phyloP scores from a whole-genome alignment of 2,797 vertebrate genomes.

The Jordanella pulchra region DNA sequence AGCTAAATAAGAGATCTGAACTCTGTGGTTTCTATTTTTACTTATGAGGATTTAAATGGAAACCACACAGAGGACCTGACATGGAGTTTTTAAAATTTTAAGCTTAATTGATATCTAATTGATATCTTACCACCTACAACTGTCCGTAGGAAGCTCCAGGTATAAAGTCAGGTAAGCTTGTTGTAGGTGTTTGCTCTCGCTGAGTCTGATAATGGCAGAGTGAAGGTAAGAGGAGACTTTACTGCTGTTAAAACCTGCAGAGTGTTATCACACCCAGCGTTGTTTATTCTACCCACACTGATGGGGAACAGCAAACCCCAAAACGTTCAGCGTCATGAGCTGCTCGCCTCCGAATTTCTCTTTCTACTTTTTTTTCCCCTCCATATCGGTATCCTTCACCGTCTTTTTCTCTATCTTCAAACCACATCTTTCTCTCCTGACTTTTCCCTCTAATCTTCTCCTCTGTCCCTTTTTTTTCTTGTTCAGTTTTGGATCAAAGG shows the following conservation, averaged over 20 bases:
- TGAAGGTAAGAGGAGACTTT: constrained; percentile 46
- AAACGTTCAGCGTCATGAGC: constrained; percentile 31
- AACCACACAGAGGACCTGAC: constrained; percentile 37
- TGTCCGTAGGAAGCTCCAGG: constrained; percentile 13
- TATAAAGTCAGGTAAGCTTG: constrained; percentile 29
- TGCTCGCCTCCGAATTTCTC: constrained; percentile 10
- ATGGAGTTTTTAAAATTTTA: constrained; percentile 20
- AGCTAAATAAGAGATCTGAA: constrained; percentile 54
- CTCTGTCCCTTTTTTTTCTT: constrained; percentile 2
- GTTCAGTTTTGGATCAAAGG: constrained; percentile 65
- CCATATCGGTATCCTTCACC: constrained; percentile 12
- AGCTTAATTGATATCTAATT: constrained; percentile 5
- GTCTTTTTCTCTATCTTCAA: constrained; percentile 1
- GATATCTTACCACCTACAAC: constrained; percentile 8
- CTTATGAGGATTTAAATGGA: constrained; percentile 44
- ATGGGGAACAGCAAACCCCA: constrained; percentile 24
- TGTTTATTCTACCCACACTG: constrained; percentile 50
- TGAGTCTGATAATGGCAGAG: constrained; percentile 31
- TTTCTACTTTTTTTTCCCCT: background rate
- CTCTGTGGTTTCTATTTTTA: constrained; percentile 59
- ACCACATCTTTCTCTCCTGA: constrained; percentile 10
- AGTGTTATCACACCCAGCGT: constrained; percentile 50
- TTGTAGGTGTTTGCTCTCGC: constrained; percentile 14
- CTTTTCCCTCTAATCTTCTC: constrained; percentile 49
- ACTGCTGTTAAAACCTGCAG: constrained; percentile 59